phyloP scores from a whole-genome alignment of 2,797 vertebrate species.

The Phataginus tetradactyla region DNA sequence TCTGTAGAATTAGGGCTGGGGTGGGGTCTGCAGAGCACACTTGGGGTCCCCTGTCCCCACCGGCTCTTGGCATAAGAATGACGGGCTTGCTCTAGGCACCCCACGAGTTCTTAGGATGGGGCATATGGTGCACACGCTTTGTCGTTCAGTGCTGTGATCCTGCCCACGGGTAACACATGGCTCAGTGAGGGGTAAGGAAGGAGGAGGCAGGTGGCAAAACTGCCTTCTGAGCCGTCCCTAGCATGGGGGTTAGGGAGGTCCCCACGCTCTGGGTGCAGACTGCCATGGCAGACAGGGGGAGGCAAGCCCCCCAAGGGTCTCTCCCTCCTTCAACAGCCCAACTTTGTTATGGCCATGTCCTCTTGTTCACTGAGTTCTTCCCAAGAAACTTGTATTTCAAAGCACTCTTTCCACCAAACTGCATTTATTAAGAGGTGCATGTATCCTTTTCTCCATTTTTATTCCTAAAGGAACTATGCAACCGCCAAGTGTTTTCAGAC shows the following conservation, averaged over 20 bases:
- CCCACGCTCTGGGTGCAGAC: not conserved
- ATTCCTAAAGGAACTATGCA: not conserved
- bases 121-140: rapidly evolving
- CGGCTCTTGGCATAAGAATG: not conserved
- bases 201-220: rapidly evolving
- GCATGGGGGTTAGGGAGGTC: not conserved
- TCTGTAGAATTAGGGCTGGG: not conserved
- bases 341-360: not conserved
- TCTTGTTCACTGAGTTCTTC: not conserved
- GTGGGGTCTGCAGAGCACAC: rapidly evolving
- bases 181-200: not conserved
- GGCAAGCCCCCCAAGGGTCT: not conserved
- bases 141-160: not conserved
- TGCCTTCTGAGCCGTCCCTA: not conserved
- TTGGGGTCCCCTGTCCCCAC: not conserved
- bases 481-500: not conserved
- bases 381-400: not conserved
- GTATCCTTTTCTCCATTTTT: not conserved
- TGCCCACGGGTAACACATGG: not conserved
- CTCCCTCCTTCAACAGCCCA: not conserved
- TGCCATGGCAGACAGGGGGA: not conserved
- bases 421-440: not conserved
- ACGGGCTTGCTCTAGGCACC: rapidly evolving
- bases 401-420: not conserved
- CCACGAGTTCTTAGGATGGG: not conserved